Evolutionary conservation across 2,888 invertebrate genomes (phyloP), one percentile per base, ranked within the genome.

Genomic region (Macrophya alboannulata): DNA sequence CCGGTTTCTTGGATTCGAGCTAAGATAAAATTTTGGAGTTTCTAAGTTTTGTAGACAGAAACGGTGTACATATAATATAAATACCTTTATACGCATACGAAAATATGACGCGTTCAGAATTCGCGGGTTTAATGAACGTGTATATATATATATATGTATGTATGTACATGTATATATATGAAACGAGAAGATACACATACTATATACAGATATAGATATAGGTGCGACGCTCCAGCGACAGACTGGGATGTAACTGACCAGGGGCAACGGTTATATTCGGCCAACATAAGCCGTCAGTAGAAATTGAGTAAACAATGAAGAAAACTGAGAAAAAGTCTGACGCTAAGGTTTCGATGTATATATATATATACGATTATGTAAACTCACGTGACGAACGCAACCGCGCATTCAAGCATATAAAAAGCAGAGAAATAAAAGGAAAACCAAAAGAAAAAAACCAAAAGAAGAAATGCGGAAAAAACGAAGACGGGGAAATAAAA

Each of bases 251-350:
- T 72, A 9, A 72, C 71, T 72, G 71, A 72, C 71, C 71, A 72
- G 17, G 40, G 71, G 43, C 71, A 72, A 72, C 43, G n/a, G 43
- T 72, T 72, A 72, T 72, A 72, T 72, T 43, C 71, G 40, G 40
- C 71, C 10, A 72, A 72, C 37, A 40, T 43, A 43, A 40, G 71
- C 71, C 1, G 48, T 12, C 40, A 3, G 25, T 43, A 25, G 48
- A 76, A 76, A 76, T 76, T 25, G 45, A 25, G 76, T 76, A 76
- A 76, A 76, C 76, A 76, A 76, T 76, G 25, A 48, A 31, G 31
- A 2, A 48, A 48, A 76, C 31, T 76, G 48, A 48, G 76, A 25
- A 76, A 76, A 37, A 48, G 2, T 51, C 45, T 76, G 21, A 71
- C 17, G 31, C 40, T 40, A 62, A 21, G n/a, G n/a, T n/a, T 43